Evolutionary conservation across 2,888 invertebrate species (phyloP).

Genomic region (Escarpia spicata): DNA sequence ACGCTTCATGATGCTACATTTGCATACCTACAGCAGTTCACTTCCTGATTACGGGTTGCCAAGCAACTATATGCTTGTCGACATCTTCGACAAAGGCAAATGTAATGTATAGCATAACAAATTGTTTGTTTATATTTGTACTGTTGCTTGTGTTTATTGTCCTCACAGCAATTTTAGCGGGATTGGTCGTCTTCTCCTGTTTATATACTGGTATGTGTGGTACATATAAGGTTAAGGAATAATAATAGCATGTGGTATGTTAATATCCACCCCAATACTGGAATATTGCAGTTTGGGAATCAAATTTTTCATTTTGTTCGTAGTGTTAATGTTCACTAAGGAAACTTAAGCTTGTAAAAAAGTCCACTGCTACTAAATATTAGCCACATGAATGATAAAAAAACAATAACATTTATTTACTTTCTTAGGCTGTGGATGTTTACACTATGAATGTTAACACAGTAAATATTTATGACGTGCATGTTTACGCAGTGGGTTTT

Average conservation of each 20-base stretch:
- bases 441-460: background rate
- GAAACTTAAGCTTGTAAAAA: background rate
- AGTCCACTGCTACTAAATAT: background rate
- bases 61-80: background rate
- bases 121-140: slow-evolving; percentile 3
- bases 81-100: background rate
- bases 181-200: background rate
- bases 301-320: background rate
- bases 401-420: background rate
- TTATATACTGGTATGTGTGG: background rate
- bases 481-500: background rate
- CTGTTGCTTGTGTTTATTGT: background rate
- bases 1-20: background rate
- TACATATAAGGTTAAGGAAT: background rate
- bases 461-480: background rate
- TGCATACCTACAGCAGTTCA: background rate
- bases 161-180: background rate
- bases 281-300: background rate
- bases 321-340: background rate
- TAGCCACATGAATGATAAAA: background rate
- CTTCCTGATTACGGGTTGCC: background rate
- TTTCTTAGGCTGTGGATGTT: background rate
- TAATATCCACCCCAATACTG: background rate
- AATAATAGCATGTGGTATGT: background rate
- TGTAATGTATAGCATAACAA: background rate